These are phyloP conservation scores for Oreohelix idahoensis DNA, from an alignment of 1,140 invertebrate species.

Conservation along the genomic window DNA sequence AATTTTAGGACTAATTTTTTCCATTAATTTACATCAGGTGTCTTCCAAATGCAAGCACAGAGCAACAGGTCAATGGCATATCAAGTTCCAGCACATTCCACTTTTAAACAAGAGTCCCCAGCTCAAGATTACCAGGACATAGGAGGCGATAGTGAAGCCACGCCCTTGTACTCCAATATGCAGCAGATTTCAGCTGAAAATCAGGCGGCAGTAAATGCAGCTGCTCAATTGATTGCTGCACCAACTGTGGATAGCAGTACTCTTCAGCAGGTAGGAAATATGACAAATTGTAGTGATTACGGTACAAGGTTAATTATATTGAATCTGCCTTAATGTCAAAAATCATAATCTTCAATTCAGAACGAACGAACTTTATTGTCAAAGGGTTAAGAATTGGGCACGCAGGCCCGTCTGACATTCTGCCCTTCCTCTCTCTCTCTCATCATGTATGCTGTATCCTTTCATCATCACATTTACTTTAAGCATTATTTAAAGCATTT, in stretches of 20 bases:
- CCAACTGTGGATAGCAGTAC: conserved; percentile 60
- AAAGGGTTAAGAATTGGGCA: too few relatives aligned
- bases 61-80: conserved; percentile 35
- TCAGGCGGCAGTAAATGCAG: conserved; percentile 32
- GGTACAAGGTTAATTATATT: too few relatives aligned
- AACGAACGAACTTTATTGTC: too few relatives aligned
- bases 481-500: too few relatives aligned
- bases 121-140: conserved; percentile 52
- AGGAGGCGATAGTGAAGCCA: conserved; percentile 52
- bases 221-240: conserved; percentile 51
- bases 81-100: conserved; percentile 54
- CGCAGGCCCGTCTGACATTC: too few relatives aligned
- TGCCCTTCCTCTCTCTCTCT: too few relatives aligned
- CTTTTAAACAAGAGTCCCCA: conserved; percentile 56
- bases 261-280: conserved; percentile 43
- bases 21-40: not conserved
- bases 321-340: too few relatives aligned
- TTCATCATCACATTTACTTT: too few relatives aligned
- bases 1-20: too few relatives aligned
- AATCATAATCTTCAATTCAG: too few relatives aligned
- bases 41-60: conserved; percentile 26
- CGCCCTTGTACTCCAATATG: conserved; percentile 51
- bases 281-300: not conserved
- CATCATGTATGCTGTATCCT: too few relatives aligned
- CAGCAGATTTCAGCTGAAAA: not conserved